Percentiles rank a stretch among this genome's conserved stretches.
phyloP scores from a whole-genome alignment of 2,888 invertebrate genomes.

The Eristalis pertinax region DNA sequence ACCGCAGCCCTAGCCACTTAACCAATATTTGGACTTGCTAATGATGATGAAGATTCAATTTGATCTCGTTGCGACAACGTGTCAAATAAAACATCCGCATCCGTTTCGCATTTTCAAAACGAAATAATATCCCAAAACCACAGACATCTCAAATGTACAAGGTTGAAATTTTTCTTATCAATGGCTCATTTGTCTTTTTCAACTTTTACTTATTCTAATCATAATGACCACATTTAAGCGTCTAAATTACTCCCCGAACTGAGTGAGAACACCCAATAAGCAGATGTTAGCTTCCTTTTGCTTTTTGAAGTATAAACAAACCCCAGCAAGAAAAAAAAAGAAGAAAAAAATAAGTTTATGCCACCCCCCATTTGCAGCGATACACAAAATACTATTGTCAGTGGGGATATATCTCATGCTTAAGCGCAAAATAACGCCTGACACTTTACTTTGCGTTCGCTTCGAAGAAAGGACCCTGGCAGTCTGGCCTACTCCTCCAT shows the following conservation, averaged over 20 bases:
- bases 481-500: neutral
- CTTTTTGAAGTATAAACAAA: neutral
- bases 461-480: constrained; percentile 3
- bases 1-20: neutral
- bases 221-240: constrained; percentile 9
- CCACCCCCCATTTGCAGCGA: neutral
- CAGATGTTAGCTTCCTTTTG: neutral
- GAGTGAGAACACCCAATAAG: constrained; percentile 19
- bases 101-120: neutral
- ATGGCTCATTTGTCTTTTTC: neutral
- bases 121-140: neutral
- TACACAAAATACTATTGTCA: constrained; percentile 33
- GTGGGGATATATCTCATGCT: constrained; percentile 22
- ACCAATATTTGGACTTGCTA: neutral
- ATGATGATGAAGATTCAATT: neutral
- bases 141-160: neutral
- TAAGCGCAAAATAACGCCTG: constrained; percentile 20
- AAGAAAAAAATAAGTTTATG: neutral
- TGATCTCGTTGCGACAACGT: neutral
- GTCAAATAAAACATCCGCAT: neutral
- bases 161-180: neutral
- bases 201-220: neutral
- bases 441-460: constrained; percentile 7
- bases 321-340: neutral
- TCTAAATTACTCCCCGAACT: constrained; percentile 14